Base-by-base conservation (phyloP, 2,888 invertebrate genomes). In the Alsophila aescularia region DNA sequence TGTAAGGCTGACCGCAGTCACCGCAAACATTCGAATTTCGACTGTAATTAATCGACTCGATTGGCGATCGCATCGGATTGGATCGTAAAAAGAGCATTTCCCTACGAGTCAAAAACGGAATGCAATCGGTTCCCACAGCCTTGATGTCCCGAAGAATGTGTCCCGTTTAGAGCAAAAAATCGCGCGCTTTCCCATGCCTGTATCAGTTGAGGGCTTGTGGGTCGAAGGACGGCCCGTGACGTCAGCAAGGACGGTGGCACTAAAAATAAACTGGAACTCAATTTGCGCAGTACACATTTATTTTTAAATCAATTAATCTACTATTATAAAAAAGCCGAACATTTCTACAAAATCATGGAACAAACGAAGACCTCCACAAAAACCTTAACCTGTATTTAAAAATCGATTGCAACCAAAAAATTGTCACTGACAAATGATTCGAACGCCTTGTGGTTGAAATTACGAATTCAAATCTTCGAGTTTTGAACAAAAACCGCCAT, bases 361-460 rank as follows among this genome's bases (percentile, higher is more conserved):
- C 64, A 59, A 67, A 63, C 62, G 65, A 58, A 56, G 54, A 66
- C 62, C 58, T 54, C 57, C 3, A 51, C 50, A 56, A 56, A 83
- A 83, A 70, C 71, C 73, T 75, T 81, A 87, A 86, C 87, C 88
- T 83, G 89, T 89, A 89, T 90, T 90, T 91, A 90, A 91, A 91
- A 91, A 90, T 90, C 91, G 91, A 91, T 91, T 88, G 90, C 83
- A 85, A 79, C 87, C 83, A 89, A 91, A 89, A 89, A 90, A 90
- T 89, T 90, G 91, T 91, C 91, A 91, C 89, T 90, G 90, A 91
- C 91, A 90, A 91, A 91, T 91, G 91, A 90, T 90, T 87, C 87
- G 85, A 87, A 89, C 85, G 89, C 82, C 87, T 90, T 88, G 91
- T 81, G 90, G 90, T 90, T 81, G 81, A 83, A 90, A 90, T 90